A percentile compares a stretch with the other conserved stretches of the same genome.
phyloP scores from a whole-genome alignment of 1,140 invertebrate genomes.

The Zeugodacus cucurbitae region DNA sequence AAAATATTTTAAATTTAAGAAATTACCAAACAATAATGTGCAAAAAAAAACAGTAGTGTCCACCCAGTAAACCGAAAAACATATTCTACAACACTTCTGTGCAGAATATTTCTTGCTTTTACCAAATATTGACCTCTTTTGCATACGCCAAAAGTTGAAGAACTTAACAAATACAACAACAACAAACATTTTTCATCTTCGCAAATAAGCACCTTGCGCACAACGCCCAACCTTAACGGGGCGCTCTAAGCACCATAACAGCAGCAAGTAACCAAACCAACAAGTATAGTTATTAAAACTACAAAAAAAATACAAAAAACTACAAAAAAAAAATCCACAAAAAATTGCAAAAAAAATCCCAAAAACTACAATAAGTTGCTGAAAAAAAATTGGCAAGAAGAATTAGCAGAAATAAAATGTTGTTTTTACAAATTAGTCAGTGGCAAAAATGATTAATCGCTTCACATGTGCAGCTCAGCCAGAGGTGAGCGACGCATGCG shows the following conservation, averaged over 20 bases:
- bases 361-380: too few relatives aligned
- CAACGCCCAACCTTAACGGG: neutral
- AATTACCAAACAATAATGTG: too few relatives aligned
- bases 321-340: neutral
- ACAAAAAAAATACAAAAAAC: too few relatives aligned
- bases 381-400: neutral
- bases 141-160: too few relatives aligned
- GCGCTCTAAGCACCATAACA: neutral
- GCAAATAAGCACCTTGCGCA: neutral
- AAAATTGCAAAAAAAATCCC: neutral
- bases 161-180: neutral
- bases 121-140: neutral
- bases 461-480: neutral
- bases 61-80: too few relatives aligned
- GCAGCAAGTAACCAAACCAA: neutral
- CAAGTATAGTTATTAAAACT: neutral
- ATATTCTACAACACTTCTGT: neutral
- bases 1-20: too few relatives aligned
- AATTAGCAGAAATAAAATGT: slow-evolving; percentile 24
- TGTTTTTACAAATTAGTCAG: slow-evolving; percentile 7
- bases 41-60: too few relatives aligned
- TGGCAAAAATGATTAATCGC: neutral
- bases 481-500: neutral
- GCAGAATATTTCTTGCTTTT: neutral
- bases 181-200: neutral